phyloP scores from a whole-genome alignment of 2,888 invertebrate genomes.

The Mechanitis mazaeus region DNA sequence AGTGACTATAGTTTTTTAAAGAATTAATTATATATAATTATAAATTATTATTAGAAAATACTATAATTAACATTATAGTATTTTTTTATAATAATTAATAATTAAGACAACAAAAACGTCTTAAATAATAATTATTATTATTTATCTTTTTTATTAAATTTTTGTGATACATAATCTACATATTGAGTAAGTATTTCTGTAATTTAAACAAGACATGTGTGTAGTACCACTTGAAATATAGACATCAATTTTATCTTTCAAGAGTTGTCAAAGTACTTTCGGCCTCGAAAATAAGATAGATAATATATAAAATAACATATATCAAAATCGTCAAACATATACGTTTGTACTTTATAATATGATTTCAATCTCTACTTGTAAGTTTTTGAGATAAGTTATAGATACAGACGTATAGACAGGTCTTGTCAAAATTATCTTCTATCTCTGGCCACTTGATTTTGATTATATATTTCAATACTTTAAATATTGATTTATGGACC shows the following conservation, averaged over 20 bases:
- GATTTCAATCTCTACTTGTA: too few species aligned
- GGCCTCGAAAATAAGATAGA: conserved; percentile 17
- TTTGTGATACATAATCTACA: neutral
- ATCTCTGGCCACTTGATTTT: conserved; percentile 3
- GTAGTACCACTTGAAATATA: conserved; percentile 15
- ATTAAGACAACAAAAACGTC: too few species aligned
- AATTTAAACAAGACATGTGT: neutral
- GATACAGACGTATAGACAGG: neutral
- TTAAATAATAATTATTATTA: too few species aligned
- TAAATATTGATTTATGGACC: neutral
- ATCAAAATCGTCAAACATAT: too few species aligned
- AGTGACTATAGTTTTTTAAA: too few species aligned
- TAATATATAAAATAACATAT: neutral
- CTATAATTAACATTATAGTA: too few species aligned
- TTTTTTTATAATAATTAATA: too few species aligned
- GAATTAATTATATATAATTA: too few species aligned
- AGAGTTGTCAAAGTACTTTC: conserved; percentile 21
- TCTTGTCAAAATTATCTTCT: neutral
- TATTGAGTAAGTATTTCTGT: neutral
- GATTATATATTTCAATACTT: neutral
- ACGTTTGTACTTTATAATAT: too few species aligned
- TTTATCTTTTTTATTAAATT: neutral
- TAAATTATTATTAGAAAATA: too few species aligned
- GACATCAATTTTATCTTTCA: conserved; percentile 19
- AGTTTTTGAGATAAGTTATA: too few species aligned